phyloP scores from a whole-genome alignment of 2,797 vertebrate genomes.

The Allochrocebus solatus region DNA sequence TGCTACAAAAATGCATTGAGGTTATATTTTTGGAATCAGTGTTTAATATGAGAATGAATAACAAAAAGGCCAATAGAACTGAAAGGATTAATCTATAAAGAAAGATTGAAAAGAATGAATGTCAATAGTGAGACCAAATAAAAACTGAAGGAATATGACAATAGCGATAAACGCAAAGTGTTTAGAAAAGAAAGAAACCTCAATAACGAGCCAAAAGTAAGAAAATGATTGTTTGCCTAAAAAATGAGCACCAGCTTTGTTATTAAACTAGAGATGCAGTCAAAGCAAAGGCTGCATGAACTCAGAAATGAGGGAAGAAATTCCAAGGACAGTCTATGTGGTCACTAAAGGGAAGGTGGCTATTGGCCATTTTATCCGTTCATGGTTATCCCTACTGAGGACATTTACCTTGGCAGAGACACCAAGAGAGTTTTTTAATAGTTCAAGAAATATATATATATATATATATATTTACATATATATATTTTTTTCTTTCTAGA shows the following conservation, averaged over 20 bases:
- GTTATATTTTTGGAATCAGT: neutral
- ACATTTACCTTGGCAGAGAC: neutral
- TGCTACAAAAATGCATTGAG: neutral
- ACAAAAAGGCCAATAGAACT: neutral
- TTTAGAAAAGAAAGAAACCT: neutral
- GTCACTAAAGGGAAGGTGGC: neutral
- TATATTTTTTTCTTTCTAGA: no score
- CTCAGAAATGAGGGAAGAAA: neutral
- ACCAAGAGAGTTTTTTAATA: neutral
- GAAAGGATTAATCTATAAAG: neutral
- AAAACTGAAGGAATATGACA: neutral
- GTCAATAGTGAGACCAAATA: neutral
- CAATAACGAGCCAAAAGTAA: neutral
- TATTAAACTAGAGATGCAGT: neutral
- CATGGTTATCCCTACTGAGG: neutral
- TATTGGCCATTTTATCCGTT: neutral
- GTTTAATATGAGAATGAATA: neutral
- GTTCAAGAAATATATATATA: neutral
- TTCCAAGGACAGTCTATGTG: neutral
- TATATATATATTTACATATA: no score
- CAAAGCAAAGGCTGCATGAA: neutral
- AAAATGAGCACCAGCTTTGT: constrained; percentile 24
- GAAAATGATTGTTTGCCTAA: neutral
- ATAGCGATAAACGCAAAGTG: neutral
- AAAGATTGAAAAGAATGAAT: neutral